Evolutionary conservation across 1,140 invertebrate species (phyloP), one percentile per base, ranked within the genome.

Genomic region (Drosophila lacertosa): DNA sequence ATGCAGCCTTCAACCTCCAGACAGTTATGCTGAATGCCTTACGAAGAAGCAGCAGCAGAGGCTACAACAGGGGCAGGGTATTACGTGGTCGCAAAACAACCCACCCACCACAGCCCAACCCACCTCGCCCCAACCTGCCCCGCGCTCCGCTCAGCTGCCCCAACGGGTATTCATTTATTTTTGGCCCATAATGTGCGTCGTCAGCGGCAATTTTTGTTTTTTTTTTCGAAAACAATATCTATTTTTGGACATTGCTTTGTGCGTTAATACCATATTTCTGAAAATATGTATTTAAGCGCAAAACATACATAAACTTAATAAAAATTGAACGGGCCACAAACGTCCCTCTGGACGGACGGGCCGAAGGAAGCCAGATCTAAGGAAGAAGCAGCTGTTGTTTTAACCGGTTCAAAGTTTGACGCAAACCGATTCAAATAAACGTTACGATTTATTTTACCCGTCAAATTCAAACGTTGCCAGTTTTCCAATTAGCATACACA

Each of bases 251-350:
- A 42, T 20, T 48, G 37, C 48, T 81, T 84, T 88, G 82, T 88
- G 82, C 77, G 82, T 88, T 77, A 89, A 88, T 88, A 86, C 82
- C 77, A 88, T 88, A 82, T 86, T 82, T 86, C 73, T 82, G 74
- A 66, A 82, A 86, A 82, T 88, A 86, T 73, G 60, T 69, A 78
- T 68, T 73, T 69, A 37, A 54, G 69, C 58, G 54, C 55, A 67
- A 68, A 83, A 77, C 79, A 82, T 66, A 83, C 79, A 82, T 84
- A 77, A 86, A 86, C 86, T 84, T 64, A 80, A 76, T 79, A 84
- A 80, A 84, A 84, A 84, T 84, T 84, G 55, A 79, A 77, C 51
- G 67, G 66, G 32, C 37, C 33, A 65, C 44, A 66, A 11, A 71
- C 16, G 29, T 11, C 51, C 42, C 59, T 11, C 51, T 22, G 42